Conservation (phyloP, 2,888 invertebrate genomes). For the Antheraea assamensis region DNA sequence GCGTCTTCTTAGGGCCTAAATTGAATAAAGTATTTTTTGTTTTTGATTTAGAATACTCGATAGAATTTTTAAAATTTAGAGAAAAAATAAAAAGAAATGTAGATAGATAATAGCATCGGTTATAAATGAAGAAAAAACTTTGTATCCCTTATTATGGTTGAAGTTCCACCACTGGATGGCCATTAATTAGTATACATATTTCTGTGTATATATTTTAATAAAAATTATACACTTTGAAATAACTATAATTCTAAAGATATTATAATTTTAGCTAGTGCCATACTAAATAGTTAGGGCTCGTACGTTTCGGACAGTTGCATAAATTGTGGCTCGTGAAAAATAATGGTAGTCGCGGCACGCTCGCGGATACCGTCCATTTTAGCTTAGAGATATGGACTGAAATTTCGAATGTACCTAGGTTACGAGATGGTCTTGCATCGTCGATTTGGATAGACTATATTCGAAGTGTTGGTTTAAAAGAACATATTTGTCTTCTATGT, state of each 20-base stretch:
- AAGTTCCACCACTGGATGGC: no score
- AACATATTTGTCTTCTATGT: neutral
- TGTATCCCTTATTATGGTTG: no score
- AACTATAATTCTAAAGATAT: neutral
- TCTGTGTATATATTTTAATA: no score
- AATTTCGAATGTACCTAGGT: slow-evolving; percentile 47
- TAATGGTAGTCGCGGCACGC: slow-evolving; percentile 45
- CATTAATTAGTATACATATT: no score
- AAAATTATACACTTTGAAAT: no score
- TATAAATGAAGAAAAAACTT: no score
- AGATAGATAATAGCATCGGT: no score
- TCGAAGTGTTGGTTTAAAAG: neutral
- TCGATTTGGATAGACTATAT: neutral
- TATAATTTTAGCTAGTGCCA: slow-evolving; percentile 53
- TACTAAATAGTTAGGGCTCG: slow-evolving; percentile 46
- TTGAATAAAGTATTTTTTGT: no score
- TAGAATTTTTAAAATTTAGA: no score
- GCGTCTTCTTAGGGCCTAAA: no score
- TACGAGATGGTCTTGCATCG: neutral
- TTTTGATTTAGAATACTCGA: no score
- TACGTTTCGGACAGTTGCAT: slow-evolving; percentile 53
- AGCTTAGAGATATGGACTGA: slow-evolving; percentile 52
- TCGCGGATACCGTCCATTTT: slow-evolving; percentile 31
- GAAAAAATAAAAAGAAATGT: no score
- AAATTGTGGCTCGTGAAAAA: slow-evolving; percentile 67